Base-by-base conservation (phyloP, 2,797 vertebrate species). In the Chelmon rostratus region DNA sequence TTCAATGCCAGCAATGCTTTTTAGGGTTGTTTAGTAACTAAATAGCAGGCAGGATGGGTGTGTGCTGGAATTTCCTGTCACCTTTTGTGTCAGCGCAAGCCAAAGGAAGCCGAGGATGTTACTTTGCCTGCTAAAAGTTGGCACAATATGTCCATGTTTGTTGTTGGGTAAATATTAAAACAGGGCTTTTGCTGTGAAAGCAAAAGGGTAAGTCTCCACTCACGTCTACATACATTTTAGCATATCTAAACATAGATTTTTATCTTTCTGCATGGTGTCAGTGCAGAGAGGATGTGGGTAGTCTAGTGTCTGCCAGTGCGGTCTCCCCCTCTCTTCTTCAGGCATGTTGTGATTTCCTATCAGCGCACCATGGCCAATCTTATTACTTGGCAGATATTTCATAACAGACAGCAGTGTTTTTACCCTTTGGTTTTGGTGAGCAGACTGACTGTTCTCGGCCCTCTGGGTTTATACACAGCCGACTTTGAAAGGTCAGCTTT, bases 1-100 rank as follows among this genome's bases (percentile, higher is more conserved):
- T 79, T 23, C 63, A 35, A 74, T 81, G 84, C 89, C 88, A 85
- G 84, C 79, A 78, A 69, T 69, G 82, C 86, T 76, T 91, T 90
- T 83, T 82, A 87, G 63, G 56, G 57, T 76, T 85, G 89, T 89
- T 94, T 88, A 59, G 89, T 86, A 89, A 89, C 86, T 76, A 88
- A 89, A 83, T 82, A 90, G 86, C 81, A 70, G 84, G 61, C 89
- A 93, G 92, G 93, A 94, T 92, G 94, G 91, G 92, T 73, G 93
- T 91, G 89, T 85, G 89, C 81, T 91, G 84, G 84, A 91, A 92
- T 94, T 95, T 96, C 94, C 94, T 93, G 91, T 89, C 92, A 95
- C 92, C 91, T 95, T 93, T 91, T 93, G 83, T 89, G 89, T 84
- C 82, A 54, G 63, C 62, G 12, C 72, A 82, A 88, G 54, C 66